Evolutionary conservation across 2,888 invertebrate genomes (phyloP).

Genomic region (Taenaris catops): DNA sequence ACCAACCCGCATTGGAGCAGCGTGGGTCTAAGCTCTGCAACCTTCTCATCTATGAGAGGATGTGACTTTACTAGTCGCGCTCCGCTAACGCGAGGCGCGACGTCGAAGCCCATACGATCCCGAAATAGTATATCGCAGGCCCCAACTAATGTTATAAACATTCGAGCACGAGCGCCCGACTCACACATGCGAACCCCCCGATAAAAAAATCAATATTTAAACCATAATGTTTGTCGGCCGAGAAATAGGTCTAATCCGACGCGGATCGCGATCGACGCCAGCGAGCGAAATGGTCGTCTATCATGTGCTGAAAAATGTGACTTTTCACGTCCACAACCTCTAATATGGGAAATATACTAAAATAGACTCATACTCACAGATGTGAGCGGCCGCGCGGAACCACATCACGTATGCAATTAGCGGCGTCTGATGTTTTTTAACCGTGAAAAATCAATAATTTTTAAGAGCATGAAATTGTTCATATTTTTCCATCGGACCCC

Average conservation of each 20-base stretch:
- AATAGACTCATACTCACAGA: conserved; percentile 55
- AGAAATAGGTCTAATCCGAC: conserved; percentile 20
- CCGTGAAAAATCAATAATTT: conserved; percentile 78
- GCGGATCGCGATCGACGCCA: conserved; percentile 22
- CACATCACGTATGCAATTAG: conserved; percentile 65
- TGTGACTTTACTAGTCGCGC: no score
- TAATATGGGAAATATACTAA: conserved; percentile 51
- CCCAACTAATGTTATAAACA: conserved; percentile 76
- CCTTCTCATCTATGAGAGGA: no score
- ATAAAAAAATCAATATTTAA: conserved; percentile 68
- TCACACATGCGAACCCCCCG: conserved; percentile 42
- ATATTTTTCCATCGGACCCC: conserved; percentile 68
- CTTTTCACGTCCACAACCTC: conserved; percentile 57
- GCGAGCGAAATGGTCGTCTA: conserved; percentile 49
- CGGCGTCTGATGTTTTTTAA: conserved; percentile 52
- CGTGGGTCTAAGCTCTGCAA: no score
- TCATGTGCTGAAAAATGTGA: conserved; percentile 63
- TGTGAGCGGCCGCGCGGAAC: conserved; percentile 37
- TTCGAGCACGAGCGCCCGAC: conserved; percentile 43
- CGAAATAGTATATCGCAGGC: conserved; percentile 71
- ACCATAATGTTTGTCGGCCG: conserved; percentile 39
- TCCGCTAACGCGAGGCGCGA: conserved; percentile 51
- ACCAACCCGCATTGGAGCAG: no score
- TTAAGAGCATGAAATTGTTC: conserved; percentile 70
- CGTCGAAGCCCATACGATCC: conserved; percentile 69